phyloP scores from a whole-genome alignment of 2,113 vertebrate species.

The Phyllopteryx taeniolatus region DNA sequence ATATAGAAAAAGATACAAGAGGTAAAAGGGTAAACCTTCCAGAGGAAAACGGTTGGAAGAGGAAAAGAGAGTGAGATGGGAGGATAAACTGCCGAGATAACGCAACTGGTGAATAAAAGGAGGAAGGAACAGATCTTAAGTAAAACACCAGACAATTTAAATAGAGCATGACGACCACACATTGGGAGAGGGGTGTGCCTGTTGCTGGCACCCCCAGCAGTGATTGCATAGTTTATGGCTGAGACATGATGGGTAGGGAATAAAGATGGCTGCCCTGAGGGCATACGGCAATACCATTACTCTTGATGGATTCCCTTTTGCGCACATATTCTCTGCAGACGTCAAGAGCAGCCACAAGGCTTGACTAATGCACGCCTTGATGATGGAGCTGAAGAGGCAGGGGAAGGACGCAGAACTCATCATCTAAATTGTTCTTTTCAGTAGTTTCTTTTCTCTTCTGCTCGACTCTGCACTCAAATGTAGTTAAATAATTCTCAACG shows the following conservation, averaged over 20 bases:
- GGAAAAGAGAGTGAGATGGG: constrained; percentile 11
- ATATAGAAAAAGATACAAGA: no score
- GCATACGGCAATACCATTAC: constrained; percentile 73
- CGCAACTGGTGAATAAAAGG: constrained; percentile 24
- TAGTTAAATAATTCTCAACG: background rate
- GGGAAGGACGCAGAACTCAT: constrained; percentile 37
- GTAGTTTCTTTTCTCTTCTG: constrained; percentile 11
- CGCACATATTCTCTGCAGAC: constrained; percentile 75
- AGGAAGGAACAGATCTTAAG: constrained; percentile 40
- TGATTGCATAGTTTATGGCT: constrained; percentile 66
- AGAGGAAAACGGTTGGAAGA: no score
- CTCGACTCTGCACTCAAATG: background rate
- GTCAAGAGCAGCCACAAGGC: constrained; percentile 63
- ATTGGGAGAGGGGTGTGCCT: constrained; percentile 48
- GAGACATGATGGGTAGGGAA: constrained; percentile 71
- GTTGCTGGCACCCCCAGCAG: constrained; percentile 58
- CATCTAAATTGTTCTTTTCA: constrained; percentile 22
- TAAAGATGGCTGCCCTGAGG: constrained; percentile 77
- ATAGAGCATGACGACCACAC: constrained; percentile 69
- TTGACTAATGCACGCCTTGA: constrained; percentile 80
- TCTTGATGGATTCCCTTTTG: constrained; percentile 79
- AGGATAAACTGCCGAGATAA: constrained; percentile 42
- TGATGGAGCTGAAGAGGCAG: constrained; percentile 65
- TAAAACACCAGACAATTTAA: constrained; percentile 49
- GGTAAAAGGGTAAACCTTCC: no score